phyloP scores from a whole-genome alignment of 2,113 vertebrate species.

The Bubo blakistoni region DNA sequence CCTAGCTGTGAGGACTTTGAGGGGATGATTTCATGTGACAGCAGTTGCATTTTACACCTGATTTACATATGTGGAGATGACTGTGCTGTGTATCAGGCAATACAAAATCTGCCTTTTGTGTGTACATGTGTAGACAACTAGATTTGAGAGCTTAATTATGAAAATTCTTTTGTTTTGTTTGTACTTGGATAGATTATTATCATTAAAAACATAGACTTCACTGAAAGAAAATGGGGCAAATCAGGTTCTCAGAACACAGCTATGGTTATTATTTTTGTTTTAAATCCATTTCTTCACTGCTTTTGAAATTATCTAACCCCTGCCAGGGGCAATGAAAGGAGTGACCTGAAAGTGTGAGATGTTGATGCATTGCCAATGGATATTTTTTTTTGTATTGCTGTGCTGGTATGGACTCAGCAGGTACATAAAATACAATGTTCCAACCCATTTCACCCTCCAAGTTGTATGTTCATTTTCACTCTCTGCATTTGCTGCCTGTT shows the following conservation, averaged over 20 bases:
- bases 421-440: slow-evolving; percentile 1
- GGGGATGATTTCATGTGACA: not conserved
- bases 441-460: slow-evolving; percentile 19
- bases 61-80: not conserved
- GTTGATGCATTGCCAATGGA: not conserved
- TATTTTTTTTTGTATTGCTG: not conserved
- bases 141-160: not conserved
- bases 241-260: not conserved
- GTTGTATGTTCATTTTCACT: slow-evolving; percentile 14
- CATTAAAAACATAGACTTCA: not conserved
- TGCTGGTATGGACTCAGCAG: not conserved
- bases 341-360: not conserved
- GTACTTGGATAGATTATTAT: not conserved
- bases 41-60: not conserved
- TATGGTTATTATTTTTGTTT: not conserved
- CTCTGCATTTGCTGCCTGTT: not conserved
- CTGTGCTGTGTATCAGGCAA: not conserved
- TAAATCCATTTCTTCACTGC: not conserved
- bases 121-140: not conserved
- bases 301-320: not conserved
- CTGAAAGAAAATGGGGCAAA: not conserved
- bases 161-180: not conserved
- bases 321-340: not conserved
- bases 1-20: not conserved
- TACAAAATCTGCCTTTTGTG: not conserved